phyloP scores from a whole-genome alignment of 1,140 invertebrate species.

The Penaeus vannamei region DNA sequence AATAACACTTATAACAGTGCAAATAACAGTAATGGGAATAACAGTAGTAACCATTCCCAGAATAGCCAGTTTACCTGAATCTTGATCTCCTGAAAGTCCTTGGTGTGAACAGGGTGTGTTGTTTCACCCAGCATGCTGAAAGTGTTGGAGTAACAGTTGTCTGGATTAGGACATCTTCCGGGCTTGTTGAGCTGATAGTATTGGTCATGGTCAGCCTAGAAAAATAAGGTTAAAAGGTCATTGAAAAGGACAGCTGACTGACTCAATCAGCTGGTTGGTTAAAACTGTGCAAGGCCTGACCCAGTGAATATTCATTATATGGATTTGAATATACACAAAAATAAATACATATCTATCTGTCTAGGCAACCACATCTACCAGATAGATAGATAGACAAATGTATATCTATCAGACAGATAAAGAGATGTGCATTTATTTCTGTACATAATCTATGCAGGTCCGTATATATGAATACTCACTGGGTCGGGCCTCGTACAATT shows the following conservation, averaged over 20 bases:
- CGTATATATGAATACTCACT: no score
- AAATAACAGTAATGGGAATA: slow-evolving; percentile 3
- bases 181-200: slow-evolving; percentile 78
- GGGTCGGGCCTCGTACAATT: no score
- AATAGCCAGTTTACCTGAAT: slow-evolving; percentile 76
- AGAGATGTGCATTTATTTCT: no score
- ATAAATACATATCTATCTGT: no score
- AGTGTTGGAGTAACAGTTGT: slow-evolving; percentile 72
- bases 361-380: no score
- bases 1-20: background rate
- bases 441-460: no score
- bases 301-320: no score
- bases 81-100: slow-evolving; percentile 94
- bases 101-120: slow-evolving; percentile 79
- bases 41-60: slow-evolving; percentile 54
- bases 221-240: slow-evolving; percentile 54
- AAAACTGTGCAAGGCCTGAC: no score
- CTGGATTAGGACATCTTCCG: slow-evolving; percentile 77
- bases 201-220: slow-evolving; percentile 78
- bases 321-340: no score
- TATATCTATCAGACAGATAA: no score
- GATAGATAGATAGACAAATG: no score
- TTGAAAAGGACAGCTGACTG: background rate
- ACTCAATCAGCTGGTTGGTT: background rate
- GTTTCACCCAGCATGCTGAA: slow-evolving; percentile 73